Percentiles rank a stretch among this genome's conserved stretches.
Evolutionary conservation across 2,888 invertebrate genomes (phyloP).

Genomic region (Hoplodrina blanda): DNA sequence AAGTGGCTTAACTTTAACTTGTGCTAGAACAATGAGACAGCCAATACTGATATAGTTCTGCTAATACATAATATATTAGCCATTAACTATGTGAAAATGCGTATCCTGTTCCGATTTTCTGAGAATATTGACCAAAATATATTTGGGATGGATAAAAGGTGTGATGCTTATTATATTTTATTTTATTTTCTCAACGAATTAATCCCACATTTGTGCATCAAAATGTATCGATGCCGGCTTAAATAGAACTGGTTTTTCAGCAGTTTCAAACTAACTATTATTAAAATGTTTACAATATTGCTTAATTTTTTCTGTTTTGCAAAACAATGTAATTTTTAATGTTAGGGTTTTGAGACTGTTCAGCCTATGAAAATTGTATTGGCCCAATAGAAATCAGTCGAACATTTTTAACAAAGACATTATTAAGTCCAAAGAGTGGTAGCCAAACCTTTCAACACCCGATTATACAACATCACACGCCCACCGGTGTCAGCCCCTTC

Average conservation of each 20-base stretch:
- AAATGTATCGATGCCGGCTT: not conserved
- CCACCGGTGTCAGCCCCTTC: conserved; percentile 57
- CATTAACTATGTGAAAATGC: conserved; percentile 34
- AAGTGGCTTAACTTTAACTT: conserved; percentile 56
- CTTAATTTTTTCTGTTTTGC: not conserved
- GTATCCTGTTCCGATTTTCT: conserved; percentile 19
- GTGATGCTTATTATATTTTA: too few relatives aligned
- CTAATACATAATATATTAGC: conserved; percentile 32
- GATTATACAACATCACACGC: conserved; percentile 51
- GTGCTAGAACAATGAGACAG: conserved; percentile 50
- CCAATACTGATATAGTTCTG: conserved; percentile 33
- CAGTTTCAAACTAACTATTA: too few relatives aligned
- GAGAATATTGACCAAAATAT: not conserved
- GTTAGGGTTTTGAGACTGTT: too few relatives aligned
- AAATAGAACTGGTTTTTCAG: not conserved
- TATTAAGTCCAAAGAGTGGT: conserved; percentile 40
- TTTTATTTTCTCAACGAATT: too few relatives aligned
- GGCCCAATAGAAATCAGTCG: conserved; percentile 33
- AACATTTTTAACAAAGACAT: conserved; percentile 33
- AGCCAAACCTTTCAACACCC: conserved; percentile 54
- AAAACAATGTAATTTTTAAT: not conserved
- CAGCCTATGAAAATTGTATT: not conserved
- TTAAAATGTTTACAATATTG: not conserved
- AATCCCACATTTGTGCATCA: not conserved
- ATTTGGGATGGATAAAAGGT: too few relatives aligned